These are phyloP conservation scores for Nomada fucata DNA, from an alignment of 2,888 invertebrate species.

Conservation along the genomic window DNA sequence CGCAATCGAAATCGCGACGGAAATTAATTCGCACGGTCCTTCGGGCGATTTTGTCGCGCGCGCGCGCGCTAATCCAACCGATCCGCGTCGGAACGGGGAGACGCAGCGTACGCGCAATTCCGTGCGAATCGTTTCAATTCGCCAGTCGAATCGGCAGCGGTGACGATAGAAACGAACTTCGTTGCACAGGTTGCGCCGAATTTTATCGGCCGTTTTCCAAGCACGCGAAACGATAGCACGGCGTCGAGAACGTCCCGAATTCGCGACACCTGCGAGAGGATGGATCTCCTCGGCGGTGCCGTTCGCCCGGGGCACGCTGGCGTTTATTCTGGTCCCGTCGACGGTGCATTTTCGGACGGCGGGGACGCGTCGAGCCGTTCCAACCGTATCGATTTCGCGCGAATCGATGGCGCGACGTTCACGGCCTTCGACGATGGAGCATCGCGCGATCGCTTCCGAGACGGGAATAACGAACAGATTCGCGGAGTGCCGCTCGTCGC, in stretches of 20 bases:
- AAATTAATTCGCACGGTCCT: slow-evolving; percentile 36
- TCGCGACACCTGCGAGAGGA: neutral
- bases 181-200: neutral
- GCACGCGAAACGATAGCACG: neutral
- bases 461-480: no score
- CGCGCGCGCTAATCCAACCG: neutral
- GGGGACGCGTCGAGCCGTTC: neutral
- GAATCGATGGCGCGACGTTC: neutral
- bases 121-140: neutral
- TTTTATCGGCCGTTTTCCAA: neutral
- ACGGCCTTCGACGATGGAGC: neutral
- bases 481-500: neutral
- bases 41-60: neutral
- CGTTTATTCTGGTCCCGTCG: slow-evolving; percentile 7
- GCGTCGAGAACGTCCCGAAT: neutral
- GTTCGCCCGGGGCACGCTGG: neutral
- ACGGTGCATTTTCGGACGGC: slow-evolving; percentile 1
- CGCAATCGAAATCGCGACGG: slow-evolving; percentile 30
- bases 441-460: no score
- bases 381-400: slow-evolving; percentile 6
- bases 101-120: neutral
- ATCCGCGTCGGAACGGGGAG: neutral
- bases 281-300: neutral
- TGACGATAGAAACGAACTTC: neutral
- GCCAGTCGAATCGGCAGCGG: neutral